phyloP scores from a whole-genome alignment of 2,888 invertebrate species.

The Eilema griseolum region DNA sequence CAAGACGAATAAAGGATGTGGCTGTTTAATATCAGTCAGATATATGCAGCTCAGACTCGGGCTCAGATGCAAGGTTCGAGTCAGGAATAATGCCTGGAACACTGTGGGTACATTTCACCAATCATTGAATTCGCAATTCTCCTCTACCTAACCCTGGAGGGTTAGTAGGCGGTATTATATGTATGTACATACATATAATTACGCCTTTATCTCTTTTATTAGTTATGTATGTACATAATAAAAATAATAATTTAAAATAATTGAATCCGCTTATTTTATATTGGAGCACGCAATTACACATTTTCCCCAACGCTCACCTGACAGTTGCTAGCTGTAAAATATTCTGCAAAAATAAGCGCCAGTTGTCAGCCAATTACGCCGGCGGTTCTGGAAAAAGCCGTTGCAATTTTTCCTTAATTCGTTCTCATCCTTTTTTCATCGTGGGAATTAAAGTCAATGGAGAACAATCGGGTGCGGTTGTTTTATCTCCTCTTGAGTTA shows the following conservation, averaged over 20 bases:
- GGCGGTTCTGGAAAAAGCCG: slow-evolving; percentile 58
- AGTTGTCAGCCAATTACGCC: slow-evolving; percentile 64
- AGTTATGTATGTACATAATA: no score
- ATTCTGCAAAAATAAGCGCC: slow-evolving; percentile 44
- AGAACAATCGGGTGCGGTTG: slow-evolving; percentile 55
- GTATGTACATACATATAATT: no score
- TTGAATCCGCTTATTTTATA: not conserved
- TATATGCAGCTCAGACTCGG: no score
- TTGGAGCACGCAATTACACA: not conserved
- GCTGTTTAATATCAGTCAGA: no score
- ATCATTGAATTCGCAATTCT: no score
- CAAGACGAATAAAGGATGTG: no score
- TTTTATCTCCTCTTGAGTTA: slow-evolving; percentile 45
- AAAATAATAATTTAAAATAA: not conserved
- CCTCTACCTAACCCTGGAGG: no score
- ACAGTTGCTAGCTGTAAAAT: slow-evolving; percentile 48
- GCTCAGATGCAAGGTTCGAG: no score
- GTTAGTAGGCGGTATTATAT: no score
- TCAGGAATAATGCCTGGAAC: no score
- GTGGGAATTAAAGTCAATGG: slow-evolving; percentile 60
- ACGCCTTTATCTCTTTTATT: no score
- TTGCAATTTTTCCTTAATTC: slow-evolving; percentile 63
- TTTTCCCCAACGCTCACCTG: slow-evolving; percentile 3
- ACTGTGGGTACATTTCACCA: no score
- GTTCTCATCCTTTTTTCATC: slow-evolving; percentile 57